A percentile compares a stretch with the other conserved stretches of the same genome.
Conservation (phyloP, 2,113 vertebrate genomes). For the Cololabis saira region DNA sequence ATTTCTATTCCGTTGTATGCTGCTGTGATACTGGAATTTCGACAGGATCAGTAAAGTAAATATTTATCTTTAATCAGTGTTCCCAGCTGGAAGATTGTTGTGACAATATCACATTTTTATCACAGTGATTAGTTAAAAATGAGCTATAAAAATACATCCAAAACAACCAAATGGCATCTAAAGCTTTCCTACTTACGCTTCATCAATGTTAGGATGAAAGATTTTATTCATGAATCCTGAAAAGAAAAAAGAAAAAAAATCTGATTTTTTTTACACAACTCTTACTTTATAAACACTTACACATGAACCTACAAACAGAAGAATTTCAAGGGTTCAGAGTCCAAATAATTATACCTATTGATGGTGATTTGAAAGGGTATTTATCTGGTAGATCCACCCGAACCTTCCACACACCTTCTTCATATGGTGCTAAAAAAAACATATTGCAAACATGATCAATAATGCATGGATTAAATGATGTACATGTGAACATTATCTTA, state of each 20-base stretch:
- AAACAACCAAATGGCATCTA: neutral
- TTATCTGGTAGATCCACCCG: conserved; percentile 98
- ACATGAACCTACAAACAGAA: too few relatives aligned
- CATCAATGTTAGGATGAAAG: conserved; percentile 99
- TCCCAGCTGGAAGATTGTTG: neutral
- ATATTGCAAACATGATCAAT: neutral
- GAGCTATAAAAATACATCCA: neutral
- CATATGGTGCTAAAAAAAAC: conserved; percentile 88
- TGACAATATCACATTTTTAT: neutral
- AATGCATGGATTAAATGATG: neutral
- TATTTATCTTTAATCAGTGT: too few relatives aligned
- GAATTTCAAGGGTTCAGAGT: neutral
- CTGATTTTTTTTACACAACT: neutral
- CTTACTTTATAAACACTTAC: neutral
- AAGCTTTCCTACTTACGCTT: conserved; percentile 90
- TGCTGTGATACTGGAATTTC: too few relatives aligned
- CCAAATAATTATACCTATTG: conserved; percentile 88
- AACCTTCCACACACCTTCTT: conserved; percentile 99
- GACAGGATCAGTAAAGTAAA: too few relatives aligned
- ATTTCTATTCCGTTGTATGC: too few relatives aligned
- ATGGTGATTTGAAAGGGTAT: conserved; percentile 99
- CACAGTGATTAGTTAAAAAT: neutral
- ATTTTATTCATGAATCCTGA: conserved; percentile 99
- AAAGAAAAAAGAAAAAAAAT: conserved; percentile 38
- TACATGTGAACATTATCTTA: too few relatives aligned